A percentile compares a stretch with the other conserved stretches of the same genome.
These are phyloP conservation scores for Salvelinus namaycush DNA, from an alignment of 2,113 vertebrate species.

Conservation along the genomic window DNA sequence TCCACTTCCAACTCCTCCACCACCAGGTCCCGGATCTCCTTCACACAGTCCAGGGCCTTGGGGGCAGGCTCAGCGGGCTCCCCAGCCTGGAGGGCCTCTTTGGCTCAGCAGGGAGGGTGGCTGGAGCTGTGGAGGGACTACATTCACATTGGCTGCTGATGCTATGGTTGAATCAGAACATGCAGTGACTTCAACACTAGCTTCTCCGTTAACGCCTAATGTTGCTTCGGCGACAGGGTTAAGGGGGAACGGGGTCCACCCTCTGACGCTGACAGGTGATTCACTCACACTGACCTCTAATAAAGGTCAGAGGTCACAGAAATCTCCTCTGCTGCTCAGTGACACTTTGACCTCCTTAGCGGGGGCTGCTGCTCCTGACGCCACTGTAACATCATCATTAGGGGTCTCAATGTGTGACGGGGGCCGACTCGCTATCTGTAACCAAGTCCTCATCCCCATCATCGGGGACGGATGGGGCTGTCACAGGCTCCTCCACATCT, in stretches of 20 bases:
- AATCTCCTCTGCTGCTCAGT: slow-evolving; percentile 15
- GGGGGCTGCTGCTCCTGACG: slow-evolving; percentile 1
- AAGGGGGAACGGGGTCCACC: background rate
- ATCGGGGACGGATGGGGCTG: slow-evolving; percentile 21
- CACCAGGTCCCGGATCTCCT: slow-evolving; percentile 68
- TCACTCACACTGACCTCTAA: background rate
- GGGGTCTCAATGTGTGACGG: slow-evolving; percentile 18
- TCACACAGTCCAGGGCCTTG: slow-evolving; percentile 54
- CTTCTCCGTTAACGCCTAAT: background rate
- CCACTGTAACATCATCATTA: slow-evolving; percentile 5
- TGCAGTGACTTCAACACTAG: background rate
- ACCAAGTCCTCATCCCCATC: slow-evolving; percentile 14
- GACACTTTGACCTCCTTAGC: slow-evolving; percentile 1
- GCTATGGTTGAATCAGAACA: background rate
- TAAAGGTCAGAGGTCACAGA: slow-evolving; percentile 29
- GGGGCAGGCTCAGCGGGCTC: background rate
- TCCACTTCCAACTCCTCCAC: slow-evolving; percentile 67
- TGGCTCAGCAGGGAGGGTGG: background rate
- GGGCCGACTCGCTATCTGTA: slow-evolving; percentile 16
- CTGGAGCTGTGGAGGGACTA: background rate
- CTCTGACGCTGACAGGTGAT: slow-evolving; percentile 10
- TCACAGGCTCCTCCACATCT: background rate
- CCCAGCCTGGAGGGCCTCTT: background rate
- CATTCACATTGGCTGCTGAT: background rate
- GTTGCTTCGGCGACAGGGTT: background rate